phyloP scores from a whole-genome alignment of 1,140 invertebrate species.

The Eupeodes corollae region DNA sequence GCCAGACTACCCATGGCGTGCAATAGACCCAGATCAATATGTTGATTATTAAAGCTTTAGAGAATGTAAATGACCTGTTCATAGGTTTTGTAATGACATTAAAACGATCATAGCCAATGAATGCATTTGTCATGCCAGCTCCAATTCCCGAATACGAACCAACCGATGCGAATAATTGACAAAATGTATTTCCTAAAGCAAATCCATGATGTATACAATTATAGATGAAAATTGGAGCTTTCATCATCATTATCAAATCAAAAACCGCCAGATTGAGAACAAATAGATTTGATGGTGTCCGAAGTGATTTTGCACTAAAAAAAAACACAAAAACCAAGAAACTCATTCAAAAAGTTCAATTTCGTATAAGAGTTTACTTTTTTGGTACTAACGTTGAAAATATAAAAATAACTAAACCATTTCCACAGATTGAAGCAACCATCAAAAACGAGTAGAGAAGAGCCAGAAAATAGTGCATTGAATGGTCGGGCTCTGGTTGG shows the following conservation, averaged over 20 bases:
- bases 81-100: slow-evolving; percentile 73
- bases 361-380: neutral
- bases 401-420: slow-evolving; percentile 81
- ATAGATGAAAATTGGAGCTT: slow-evolving; percentile 77
- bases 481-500: slow-evolving; percentile 66
- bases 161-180: slow-evolving; percentile 65
- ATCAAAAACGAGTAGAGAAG: slow-evolving; percentile 71
- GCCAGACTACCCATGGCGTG: slow-evolving; percentile 67
- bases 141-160: slow-evolving; percentile 70
- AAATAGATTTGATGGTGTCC: slow-evolving; percentile 83
- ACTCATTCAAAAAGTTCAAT: slow-evolving; percentile 2
- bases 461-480: slow-evolving; percentile 70
- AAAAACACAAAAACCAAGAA: slow-evolving; percentile 5
- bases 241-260: slow-evolving; percentile 80
- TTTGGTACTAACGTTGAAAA: slow-evolving; percentile 45
- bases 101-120: slow-evolving; percentile 38
- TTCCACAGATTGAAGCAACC: slow-evolving; percentile 64
- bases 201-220: slow-evolving; percentile 72
- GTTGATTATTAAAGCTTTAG: slow-evolving; percentile 63
- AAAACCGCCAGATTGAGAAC: slow-evolving; percentile 77
- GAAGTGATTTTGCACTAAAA: slow-evolving; percentile 63
- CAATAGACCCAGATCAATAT: slow-evolving; percentile 63
- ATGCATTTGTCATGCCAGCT: slow-evolving; percentile 62
- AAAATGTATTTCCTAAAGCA: slow-evolving; percentile 56
- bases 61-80: slow-evolving; percentile 62